Evolutionary conservation across 2,888 invertebrate species (phyloP), one percentile per base, ranked within the genome.

Genomic region (Chesias legatella): DNA sequence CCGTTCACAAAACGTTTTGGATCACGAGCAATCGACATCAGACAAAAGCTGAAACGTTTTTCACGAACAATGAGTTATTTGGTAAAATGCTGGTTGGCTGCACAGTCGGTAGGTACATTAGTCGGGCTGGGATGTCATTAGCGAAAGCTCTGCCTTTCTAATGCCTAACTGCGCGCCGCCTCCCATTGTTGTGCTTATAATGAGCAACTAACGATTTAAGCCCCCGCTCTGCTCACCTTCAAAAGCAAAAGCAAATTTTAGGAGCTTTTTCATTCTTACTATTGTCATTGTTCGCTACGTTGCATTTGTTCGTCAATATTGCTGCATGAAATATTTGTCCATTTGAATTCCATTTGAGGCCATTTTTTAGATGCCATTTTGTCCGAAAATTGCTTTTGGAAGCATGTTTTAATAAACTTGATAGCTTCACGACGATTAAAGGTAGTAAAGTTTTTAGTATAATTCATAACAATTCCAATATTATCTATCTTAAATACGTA

Each of bases 161-260:
- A 84, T 84, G 82, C 82, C 82, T 83, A 84, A 83, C 79, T 73
- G 81, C 63, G 75, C 67, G 58, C 77, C 78, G 78, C 80, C 78
- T 66, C 67, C 79, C 73, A 83, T 84, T 85, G 83, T 85, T 74
- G 57, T 62, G 59, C 65, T 63, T 72, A 75, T 84, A 85, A 85
- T 83, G 84, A 85, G 79, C 76, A 75, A 81, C 79, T 78, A 81
- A 79, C 81, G 79, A 83, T 80, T 77, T 62, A 71, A 75, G 68
- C 70, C 57, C 60, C 59, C 66, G 67, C 63, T 65, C 56, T 67
- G 67, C 63, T 65, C 57, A 62, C 51, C 64, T 64, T 53, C 51
- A 66, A 67, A 67, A 56, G 56, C 51, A 66, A 67, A 67, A 56
- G 56, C 60, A 56, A 61, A 63, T 53, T 56, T 58, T 55, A 44